Evolutionary conservation across 53 echinoderm and acorn worm species (phyloP).

Genomic region (Astropecten irregularis): DNA sequence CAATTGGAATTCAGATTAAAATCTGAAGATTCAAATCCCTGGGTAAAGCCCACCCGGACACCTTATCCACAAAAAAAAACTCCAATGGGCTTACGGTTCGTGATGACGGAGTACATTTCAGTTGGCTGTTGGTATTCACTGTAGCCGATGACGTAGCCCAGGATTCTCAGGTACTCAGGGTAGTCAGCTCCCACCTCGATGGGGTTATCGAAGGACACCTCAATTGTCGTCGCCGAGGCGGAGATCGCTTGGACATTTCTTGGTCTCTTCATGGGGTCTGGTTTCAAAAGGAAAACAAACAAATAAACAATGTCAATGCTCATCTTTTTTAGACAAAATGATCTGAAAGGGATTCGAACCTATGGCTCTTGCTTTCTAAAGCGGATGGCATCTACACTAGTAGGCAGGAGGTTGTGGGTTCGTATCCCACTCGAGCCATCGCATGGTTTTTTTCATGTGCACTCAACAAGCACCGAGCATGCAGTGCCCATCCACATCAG

Average conservation of each 20-base stretch:
- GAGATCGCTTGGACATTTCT: conserved; percentile 42
- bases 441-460: no score
- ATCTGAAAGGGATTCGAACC: no score
- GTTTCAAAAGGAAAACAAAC: neutral
- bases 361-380: no score
- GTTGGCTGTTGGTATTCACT: neutral
- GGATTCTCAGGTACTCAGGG: conserved; percentile 42
- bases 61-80: no score
- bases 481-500: no score
- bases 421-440: no score
- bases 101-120: conserved; percentile 1
- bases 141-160: conserved; percentile 41
- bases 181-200: conserved; percentile 56
- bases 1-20: no score
- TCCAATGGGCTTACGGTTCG: conserved; percentile 36
- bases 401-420: no score
- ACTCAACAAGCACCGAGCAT: no score
- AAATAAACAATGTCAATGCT: neutral
- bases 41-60: no score
- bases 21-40: no score
- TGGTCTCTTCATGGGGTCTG: conserved; percentile 43
- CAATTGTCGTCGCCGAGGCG: conserved; percentile 57
- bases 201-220: conserved; percentile 69
- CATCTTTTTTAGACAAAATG: neutral
- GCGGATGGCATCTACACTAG: no score